Evolutionary conservation across 2,888 invertebrate genomes (phyloP), one percentile per base, ranked within the genome.

Genomic region (Physocephala rufipes): DNA sequence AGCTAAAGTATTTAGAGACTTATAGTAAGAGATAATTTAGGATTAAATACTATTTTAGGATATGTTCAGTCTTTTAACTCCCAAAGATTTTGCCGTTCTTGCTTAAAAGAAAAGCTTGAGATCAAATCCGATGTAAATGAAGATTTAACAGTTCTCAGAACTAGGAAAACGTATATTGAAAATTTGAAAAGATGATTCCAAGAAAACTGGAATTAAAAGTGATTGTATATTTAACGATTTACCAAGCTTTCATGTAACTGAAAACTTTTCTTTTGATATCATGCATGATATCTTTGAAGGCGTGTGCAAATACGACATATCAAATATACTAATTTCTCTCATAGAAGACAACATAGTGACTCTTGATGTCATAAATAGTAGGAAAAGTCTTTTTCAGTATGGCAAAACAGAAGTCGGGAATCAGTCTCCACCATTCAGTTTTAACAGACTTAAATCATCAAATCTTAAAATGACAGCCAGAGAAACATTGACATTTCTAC

Each of bases 251-350:
- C 59, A 67, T 45, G 67, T 67, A 12, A 58, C 43, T 12, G 53
- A 70, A 63, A 70, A 70, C 36, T 63, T 70, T 36, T 63, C 62
- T n/a, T 62, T 55, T 21, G 70, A 63, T 21, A 24, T 70, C 28
- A 24, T 70, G 2, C 63, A 70, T 30, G 67, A 67, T 67, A 47
- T 70, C 19, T 70, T 68, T 3, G 61, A 68, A 61, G 70, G 70
- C 51, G 30, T 62, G 28, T 24, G 62, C 16, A 53, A 70, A 24
- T 55, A 70, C 16, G 61, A 67, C 28, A 45, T 53, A 2, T 68
- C 43, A 21, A 21, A 63, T 30, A 63, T 70, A 49, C 43, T 67
- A 16, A 12, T 19, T 4, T 13, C 47, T 1, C 45, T 67, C 2
- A 43, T 63, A 28, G 24, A 63, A 47, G 28, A 55, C 24, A 70